Evolutionary conservation across 1,140 invertebrate genomes (phyloP), one percentile per base, ranked within the genome.

Genomic region (Prorops nasuta): DNA sequence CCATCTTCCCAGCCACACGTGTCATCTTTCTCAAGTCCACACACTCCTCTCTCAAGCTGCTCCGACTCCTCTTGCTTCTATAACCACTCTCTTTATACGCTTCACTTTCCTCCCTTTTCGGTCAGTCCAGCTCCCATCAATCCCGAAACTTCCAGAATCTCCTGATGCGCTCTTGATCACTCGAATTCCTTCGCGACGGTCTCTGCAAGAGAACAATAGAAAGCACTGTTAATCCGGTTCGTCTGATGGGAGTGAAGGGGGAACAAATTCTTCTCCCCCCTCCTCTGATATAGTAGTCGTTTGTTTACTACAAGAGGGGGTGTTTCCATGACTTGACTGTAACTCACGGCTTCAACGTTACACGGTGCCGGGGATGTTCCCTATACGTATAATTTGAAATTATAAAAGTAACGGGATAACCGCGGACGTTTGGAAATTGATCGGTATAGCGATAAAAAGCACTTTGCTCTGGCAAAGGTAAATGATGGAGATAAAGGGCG

Each of bases 181-280:
- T 50, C 49, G 52, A 52, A 58, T 55, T 24, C 51, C 48, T 31
- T 34, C 35, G 32, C 36, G 45, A 40, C 42, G 31, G 49, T 49
- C 44, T 49, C 57, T 59, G 57, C 31, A 58, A 59, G 19, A 31
- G 57, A 54, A 37, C 21, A 44, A 53, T 16, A 31, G 44, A n/a
- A n/a, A n/a, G n/a, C n/a, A n/a, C n/a, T n/a, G n/a, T n/a, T n/a
- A n/a, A n/a, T n/a, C n/a, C n/a, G n/a, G n/a, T n/a, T n/a, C n/a
- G n/a, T n/a, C n/a, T n/a, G n/a, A n/a, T n/a, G n/a, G n/a, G n/a
- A n/a, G n/a, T n/a, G n/a, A n/a, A n/a, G n/a, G n/a, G n/a, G n/a
- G n/a, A n/a, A n/a, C n/a, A n/a, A n/a, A n/a, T n/a, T n/a, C n/a
- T n/a, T n/a, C n/a, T n/a, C n/a, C n/a, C n/a, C n/a, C n/a, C n/a